These are phyloP conservation scores for Panurus biarmicus DNA, from an alignment of 2,113 vertebrate genomes.

Conservation along the genomic window DNA sequence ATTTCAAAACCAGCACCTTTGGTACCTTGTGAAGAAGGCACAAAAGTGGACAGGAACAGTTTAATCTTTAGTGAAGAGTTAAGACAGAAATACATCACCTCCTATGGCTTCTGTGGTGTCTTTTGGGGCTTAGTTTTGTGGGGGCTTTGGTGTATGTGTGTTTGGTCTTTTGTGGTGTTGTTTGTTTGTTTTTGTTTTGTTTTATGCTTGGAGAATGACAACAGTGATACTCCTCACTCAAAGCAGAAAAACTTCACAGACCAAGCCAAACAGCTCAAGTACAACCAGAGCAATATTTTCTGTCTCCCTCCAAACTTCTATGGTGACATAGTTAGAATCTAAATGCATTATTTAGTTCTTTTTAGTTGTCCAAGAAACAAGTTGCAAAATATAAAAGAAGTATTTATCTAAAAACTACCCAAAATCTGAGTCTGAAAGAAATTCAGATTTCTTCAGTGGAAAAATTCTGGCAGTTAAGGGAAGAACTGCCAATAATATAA, in stretches of 20 bases:
- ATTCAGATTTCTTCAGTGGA: not conserved
- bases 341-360: not conserved
- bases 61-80: not conserved
- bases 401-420: not conserved
- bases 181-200: not conserved
- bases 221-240: not conserved
- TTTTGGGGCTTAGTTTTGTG: not conserved
- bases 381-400: not conserved
- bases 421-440: not conserved
- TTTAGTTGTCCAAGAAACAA: not conserved
- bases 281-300: not conserved
- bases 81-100: not conserved
- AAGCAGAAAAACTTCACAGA: not conserved
- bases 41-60: not conserved
- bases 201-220: not conserved
- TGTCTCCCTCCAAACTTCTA: not conserved
- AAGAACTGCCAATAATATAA: not conserved
- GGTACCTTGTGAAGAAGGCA: not conserved
- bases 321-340: not conserved
- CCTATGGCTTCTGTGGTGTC: not conserved
- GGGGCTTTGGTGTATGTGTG: rapidly evolving
- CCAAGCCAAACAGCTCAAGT: not conserved
- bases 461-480: not conserved
- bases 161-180: not conserved
- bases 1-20: not conserved